Evolutionary conservation across 2,113 vertebrate species (phyloP).

Genomic region (Sialia sialis): DNA sequence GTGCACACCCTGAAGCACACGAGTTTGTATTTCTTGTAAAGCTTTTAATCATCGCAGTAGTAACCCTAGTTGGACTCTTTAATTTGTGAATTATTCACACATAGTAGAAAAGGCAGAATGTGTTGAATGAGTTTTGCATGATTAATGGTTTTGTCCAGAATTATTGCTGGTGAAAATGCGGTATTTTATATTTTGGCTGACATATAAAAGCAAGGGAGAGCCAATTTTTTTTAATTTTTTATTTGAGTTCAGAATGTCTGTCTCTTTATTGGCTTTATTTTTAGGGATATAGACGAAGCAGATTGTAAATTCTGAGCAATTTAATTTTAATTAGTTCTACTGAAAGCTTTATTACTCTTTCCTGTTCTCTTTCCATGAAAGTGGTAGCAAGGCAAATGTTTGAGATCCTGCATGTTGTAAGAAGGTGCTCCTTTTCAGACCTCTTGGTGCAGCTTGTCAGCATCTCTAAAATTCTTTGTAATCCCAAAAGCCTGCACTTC

Average conservation of each 20-base stretch:
- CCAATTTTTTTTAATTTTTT: background rate
- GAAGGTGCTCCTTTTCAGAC: background rate
- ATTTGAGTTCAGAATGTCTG: background rate
- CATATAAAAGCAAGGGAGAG: background rate
- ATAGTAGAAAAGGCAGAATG: background rate
- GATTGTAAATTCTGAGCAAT: constrained; percentile 9
- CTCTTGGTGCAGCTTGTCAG: background rate
- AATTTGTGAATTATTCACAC: background rate
- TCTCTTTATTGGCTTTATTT: background rate
- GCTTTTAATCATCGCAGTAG: background rate
- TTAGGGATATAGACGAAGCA: background rate
- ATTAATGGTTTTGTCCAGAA: background rate
- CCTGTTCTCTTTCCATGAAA: background rate
- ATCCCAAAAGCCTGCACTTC: background rate
- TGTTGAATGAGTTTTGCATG: background rate
- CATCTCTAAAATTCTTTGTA: background rate
- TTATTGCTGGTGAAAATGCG: background rate
- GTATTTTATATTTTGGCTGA: background rate
- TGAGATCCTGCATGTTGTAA: background rate
- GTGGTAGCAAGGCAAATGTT: background rate
- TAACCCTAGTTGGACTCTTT: background rate
- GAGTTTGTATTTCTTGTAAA: background rate
- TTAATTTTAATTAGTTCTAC: constrained; percentile 45
- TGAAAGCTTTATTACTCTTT: constrained; percentile 10
- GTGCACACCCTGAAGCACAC: background rate